Percentiles rank a stretch among this genome's conserved stretches.
Evolutionary conservation across 1,140 invertebrate genomes (phyloP).

Genomic region (Stegodyphus mimosarum): DNA sequence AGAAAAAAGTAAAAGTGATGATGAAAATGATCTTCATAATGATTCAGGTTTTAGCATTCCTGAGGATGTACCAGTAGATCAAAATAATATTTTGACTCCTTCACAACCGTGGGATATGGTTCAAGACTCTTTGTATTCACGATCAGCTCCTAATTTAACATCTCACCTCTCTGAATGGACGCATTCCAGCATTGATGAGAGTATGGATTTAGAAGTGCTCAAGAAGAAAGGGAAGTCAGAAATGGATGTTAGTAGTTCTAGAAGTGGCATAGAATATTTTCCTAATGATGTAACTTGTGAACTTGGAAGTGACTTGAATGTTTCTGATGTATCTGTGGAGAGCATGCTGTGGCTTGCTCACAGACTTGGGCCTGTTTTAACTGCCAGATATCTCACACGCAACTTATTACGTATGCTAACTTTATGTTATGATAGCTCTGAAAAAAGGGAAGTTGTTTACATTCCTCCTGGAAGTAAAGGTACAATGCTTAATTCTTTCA

Average conservation of each 20-base stretch:
- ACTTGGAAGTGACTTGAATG: slow-evolving; percentile 67
- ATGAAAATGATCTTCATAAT: background rate
- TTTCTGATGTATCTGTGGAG: slow-evolving; percentile 90
- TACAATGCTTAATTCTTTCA: background rate
- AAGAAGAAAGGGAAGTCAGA: background rate
- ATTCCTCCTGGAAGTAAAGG: slow-evolving; percentile 23
- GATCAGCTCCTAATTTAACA: slow-evolving; percentile 44
- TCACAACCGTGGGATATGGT: background rate
- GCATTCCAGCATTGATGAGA: background rate
- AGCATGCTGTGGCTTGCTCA: slow-evolving; percentile 92
- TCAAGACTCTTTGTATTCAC: slow-evolving; percentile 42
- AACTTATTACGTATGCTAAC: slow-evolving; percentile 94
- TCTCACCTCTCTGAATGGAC: slow-evolving; percentile 22
- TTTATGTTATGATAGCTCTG: slow-evolving; percentile 89
- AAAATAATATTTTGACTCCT: background rate
- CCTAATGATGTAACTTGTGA: background rate
- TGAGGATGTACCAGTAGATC: background rate
- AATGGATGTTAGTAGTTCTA: too few relatives aligned
- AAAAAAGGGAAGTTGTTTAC: slow-evolving; percentile 71
- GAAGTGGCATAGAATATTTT: background rate
- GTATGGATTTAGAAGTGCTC: background rate
- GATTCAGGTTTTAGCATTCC: background rate
- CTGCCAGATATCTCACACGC: slow-evolving; percentile 87
- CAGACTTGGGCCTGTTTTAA: slow-evolving; percentile 92
- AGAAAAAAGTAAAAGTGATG: slow-evolving; percentile 5